Evolutionary conservation across 2,888 invertebrate genomes (phyloP), one percentile per base, ranked within the genome.

Genomic region (Eudemis profundana): DNA sequence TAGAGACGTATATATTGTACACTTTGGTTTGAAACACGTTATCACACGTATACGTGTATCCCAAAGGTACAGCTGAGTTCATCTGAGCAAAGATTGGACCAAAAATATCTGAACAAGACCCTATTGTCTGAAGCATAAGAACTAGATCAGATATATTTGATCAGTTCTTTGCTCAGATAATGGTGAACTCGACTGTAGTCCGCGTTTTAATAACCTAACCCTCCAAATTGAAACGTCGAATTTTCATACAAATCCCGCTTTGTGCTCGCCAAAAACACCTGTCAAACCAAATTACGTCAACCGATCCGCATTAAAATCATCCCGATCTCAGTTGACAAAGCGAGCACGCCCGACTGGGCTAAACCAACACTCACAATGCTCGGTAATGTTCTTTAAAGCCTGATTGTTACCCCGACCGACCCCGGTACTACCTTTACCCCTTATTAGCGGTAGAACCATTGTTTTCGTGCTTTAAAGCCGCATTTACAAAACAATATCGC

Each of bases 401-500:
- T 77, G 78, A 81, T 82, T 81, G 82, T 81, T 74, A 78, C 84
- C 84, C 82, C 80, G 75, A 75, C 82, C 80, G 75, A 75, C 77
- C 78, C 75, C 70, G 72, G 76, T 75, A 78, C 77, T 70, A 77
- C 81, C 89, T 86, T 82, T 83, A 79, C 82, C 84, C 87, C 89
- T 85, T 87, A 89, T 90, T 90, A 89, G 82, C 85, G 84, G 79
- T 82, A 75, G 83, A 82, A 76, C 84, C 86, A 90, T 92, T 92
- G 91, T 92, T 90, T 90, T 84, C 77, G 86, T 81, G 85, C 88
- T 90, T 82, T 83, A 77, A 83, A 83, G 71, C 72, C 73, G 72
- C 74, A 76, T 75, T 78, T 73, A 77, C 76, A 73, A 78, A 78
- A 79, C 78, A 77, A 76, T 78, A 76, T 79, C 78, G 78, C 79